phyloP scores from a whole-genome alignment of 1,140 invertebrate species.

The Odontomachus brunneus region DNA sequence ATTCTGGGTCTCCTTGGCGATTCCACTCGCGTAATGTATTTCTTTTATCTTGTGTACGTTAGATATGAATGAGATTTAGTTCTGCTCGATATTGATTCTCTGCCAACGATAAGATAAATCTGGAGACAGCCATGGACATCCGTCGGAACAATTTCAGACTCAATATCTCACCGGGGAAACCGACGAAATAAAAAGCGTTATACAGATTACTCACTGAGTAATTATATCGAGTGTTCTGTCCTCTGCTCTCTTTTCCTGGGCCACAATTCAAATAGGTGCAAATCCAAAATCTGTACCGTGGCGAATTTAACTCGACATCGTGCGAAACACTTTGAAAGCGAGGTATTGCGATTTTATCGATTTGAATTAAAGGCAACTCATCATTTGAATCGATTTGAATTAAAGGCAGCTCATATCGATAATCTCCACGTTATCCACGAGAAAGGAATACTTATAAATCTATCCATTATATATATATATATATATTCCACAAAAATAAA shows the following conservation, averaged over 20 bases:
- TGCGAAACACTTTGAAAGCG: neutral
- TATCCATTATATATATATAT: too few species aligned
- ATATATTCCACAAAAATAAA: too few species aligned
- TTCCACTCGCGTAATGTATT: neutral
- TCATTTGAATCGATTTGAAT: neutral
- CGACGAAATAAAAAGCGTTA: slow-evolving; percentile 31
- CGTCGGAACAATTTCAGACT: slow-evolving; percentile 54
- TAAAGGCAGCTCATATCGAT: neutral
- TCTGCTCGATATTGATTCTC: slow-evolving; percentile 32
- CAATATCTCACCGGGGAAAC: slow-evolving; percentile 39
- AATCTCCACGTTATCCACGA: neutral
- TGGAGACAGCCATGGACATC: slow-evolving; percentile 20
- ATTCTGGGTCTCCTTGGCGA: neutral
- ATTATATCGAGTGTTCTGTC: slow-evolving; percentile 42
- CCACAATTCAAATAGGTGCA: slow-evolving; percentile 12
- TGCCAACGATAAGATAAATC: slow-evolving; percentile 57
- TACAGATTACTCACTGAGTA: slow-evolving; percentile 30
- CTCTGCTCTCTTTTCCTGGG: neutral
- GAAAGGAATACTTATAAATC: too few species aligned
- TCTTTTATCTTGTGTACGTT: neutral
- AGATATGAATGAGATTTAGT: slow-evolving; percentile 4
- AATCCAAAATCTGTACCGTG: slow-evolving; percentile 13
- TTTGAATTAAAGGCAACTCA: slow-evolving; percentile 1
- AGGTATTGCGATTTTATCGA: neutral
- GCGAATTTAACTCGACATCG: neutral